phyloP scores from a whole-genome alignment of 2,888 invertebrate species.

The Diarsia brunnea region DNA sequence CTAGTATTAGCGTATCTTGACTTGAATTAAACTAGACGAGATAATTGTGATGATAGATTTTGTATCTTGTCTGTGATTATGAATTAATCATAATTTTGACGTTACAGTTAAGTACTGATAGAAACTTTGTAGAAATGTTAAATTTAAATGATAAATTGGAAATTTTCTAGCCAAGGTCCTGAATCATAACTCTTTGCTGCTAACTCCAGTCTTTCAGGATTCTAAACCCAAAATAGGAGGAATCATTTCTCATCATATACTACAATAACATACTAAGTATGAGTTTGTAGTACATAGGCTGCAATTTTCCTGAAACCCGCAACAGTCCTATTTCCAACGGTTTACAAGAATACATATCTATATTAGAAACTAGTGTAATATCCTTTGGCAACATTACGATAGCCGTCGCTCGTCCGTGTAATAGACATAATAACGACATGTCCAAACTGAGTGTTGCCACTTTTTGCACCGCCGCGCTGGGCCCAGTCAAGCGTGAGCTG shows the following conservation, averaged over 20 bases:
- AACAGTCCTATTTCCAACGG: not conserved
- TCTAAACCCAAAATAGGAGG: not conserved
- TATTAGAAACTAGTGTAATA: constrained; percentile 45
- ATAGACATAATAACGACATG: constrained; percentile 63
- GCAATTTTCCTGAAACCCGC: too few relatives aligned
- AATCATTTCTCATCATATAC: not conserved
- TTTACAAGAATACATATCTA: constrained; percentile 16
- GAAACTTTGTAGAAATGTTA: not conserved
- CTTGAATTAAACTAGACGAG: constrained; percentile 24
- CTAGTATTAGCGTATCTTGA: constrained; percentile 7
- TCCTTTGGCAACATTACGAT: constrained; percentile 55
- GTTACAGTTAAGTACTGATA: constrained; percentile 9
- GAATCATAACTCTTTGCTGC: not conserved
- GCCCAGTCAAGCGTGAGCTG: constrained; percentile 53
- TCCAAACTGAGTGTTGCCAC: constrained; percentile 57
- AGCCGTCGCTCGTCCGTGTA: constrained; percentile 57
- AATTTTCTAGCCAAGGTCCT: not conserved
- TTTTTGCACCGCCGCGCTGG: constrained; percentile 49
- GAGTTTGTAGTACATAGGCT: not conserved
- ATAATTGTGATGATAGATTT: constrained; percentile 40
- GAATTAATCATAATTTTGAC: constrained; percentile 1
- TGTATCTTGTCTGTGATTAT: not conserved
- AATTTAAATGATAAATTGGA: too few relatives aligned
- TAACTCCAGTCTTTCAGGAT: not conserved
- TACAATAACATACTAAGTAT: too few relatives aligned